Conservation (phyloP, 23 tunicate species). For the Pegea sp. region DNA sequence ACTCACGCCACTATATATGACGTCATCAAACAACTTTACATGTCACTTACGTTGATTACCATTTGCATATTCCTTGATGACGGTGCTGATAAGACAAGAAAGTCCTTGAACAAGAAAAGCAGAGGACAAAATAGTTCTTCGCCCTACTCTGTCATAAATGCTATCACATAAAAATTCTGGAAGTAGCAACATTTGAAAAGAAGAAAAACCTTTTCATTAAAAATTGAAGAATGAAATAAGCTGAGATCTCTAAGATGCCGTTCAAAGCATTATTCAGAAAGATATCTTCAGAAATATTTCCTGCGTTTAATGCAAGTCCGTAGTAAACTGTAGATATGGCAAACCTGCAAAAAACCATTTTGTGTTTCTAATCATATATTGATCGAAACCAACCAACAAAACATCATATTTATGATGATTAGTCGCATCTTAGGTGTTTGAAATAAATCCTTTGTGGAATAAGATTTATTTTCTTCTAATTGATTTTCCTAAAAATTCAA, state of each 20-base stretch:
- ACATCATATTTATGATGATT: slow-evolving; percentile 59
- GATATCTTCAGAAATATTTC: slow-evolving; percentile 50
- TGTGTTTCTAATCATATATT: background rate
- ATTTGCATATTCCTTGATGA: slow-evolving; percentile 17
- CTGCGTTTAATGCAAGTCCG: slow-evolving; percentile 78
- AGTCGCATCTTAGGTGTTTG: slow-evolving; percentile 31
- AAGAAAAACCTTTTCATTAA: too few relatives aligned
- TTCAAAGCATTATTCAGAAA: slow-evolving; percentile 64
- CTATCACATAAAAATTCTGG: background rate
- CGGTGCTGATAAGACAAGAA: slow-evolving; percentile 70
- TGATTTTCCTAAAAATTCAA: too few relatives aligned
- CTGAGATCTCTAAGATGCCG: slow-evolving; percentile 53
- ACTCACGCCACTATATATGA: too few relatives aligned
- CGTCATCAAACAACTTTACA: too few relatives aligned
- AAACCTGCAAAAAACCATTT: slow-evolving; percentile 20
- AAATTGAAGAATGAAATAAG: slow-evolving; percentile 31
- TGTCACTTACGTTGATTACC: slow-evolving; percentile 34
- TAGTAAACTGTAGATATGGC: slow-evolving; percentile 69
- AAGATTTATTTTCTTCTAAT: slow-evolving; percentile 18
- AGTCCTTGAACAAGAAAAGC: slow-evolving; percentile 44
- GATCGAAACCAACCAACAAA: slow-evolving; percentile 35
- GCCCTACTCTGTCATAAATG: slow-evolving; percentile 23
- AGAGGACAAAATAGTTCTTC: slow-evolving; percentile 15
- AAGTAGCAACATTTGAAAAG: background rate
- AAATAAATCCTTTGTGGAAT: slow-evolving; percentile 44